phyloP scores from a whole-genome alignment of 92 coral and sea anemone species.

The Umimayanthus chanpuru region DNA sequence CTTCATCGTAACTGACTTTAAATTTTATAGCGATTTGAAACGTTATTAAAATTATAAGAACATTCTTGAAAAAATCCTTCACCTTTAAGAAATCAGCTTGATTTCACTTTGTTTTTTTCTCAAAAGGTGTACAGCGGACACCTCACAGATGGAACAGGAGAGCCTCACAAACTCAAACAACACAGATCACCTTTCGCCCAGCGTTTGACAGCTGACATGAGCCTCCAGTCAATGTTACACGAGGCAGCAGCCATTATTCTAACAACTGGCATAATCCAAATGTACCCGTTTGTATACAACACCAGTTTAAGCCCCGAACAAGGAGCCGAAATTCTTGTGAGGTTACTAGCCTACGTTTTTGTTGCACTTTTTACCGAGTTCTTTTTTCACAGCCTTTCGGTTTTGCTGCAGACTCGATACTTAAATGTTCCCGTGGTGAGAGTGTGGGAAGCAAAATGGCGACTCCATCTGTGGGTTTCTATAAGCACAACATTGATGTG shows the following conservation, averaged over 20 bases:
- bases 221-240: conserved; percentile 40
- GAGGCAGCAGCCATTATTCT: conserved; percentile 27
- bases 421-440: conserved; percentile 25
- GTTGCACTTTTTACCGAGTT: conserved; percentile 28
- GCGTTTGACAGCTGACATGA: conserved; percentile 32
- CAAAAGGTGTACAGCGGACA: background rate
- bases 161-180: background rate
- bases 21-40: too few relatives aligned
- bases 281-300: conserved; percentile 26
- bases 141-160: background rate
- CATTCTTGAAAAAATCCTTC: too few relatives aligned
- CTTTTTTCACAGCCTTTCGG: conserved; percentile 20
- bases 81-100: too few relatives aligned
- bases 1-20: too few relatives aligned
- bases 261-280: conserved; percentile 8
- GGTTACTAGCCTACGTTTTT: background rate
- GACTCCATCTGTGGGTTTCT: conserved; percentile 31
- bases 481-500: conserved; percentile 37
- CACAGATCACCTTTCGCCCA: background rate
- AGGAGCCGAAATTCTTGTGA: background rate
- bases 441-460: conserved; percentile 38
- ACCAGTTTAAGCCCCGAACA: conserved; percentile 18
- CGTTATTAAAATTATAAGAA: too few relatives aligned
- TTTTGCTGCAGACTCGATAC: conserved; percentile 31
- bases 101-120: background rate